phyloP scores from a whole-genome alignment of 2,888 invertebrate genomes.

The Eustalomyia histrio region DNA sequence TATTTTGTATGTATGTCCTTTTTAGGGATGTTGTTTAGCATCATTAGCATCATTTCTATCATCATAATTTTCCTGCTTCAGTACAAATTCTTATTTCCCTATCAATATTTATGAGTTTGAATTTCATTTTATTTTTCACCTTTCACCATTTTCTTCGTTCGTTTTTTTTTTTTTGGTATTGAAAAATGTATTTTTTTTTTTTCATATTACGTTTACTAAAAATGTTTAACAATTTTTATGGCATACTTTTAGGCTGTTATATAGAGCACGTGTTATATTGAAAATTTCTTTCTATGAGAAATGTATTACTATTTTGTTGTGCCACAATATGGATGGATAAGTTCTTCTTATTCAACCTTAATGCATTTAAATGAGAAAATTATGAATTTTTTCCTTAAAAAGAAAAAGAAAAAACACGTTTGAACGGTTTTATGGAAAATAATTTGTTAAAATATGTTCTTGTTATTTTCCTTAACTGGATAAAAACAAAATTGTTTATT shows the following conservation, averaged over 20 bases:
- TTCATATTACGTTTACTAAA: not conserved
- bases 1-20: not conserved
- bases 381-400: constrained; percentile 65
- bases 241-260: constrained; percentile 68
- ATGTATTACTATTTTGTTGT: not conserved
- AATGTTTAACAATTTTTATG: constrained; percentile 39
- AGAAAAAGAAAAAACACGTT: not conserved
- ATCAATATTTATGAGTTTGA: constrained; percentile 1
- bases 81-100: constrained; percentile 1
- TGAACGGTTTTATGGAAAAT: not conserved
- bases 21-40: constrained; percentile 1
- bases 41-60: not conserved
- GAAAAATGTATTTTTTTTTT: not conserved
- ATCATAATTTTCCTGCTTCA: not conserved
- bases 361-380: constrained; percentile 75
- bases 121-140: not conserved
- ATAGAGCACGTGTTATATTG: constrained; percentile 43
- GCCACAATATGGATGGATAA: not conserved
- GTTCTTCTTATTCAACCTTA: constrained; percentile 60
- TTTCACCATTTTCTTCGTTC: not conserved
- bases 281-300: constrained; percentile 7
- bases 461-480: not conserved
- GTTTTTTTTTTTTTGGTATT: not conserved
- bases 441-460: constrained; percentile 13
- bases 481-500: not conserved